phyloP scores from a whole-genome alignment of 2,888 invertebrate genomes.

The Zaprionus obscuricornis region DNA sequence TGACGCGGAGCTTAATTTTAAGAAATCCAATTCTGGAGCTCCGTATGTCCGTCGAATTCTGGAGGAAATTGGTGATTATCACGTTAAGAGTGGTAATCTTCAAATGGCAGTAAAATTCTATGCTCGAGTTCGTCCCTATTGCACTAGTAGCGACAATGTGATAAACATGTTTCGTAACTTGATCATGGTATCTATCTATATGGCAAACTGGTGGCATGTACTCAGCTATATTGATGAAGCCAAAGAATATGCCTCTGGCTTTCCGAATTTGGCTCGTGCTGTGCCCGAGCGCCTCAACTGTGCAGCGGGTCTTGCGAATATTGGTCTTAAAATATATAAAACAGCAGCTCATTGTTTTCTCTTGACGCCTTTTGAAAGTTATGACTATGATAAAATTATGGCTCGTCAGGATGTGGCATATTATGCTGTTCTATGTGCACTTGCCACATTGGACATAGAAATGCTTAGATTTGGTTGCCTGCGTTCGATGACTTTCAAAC shows the following conservation, averaged over 20 bases:
- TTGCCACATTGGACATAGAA: constrained; percentile 54
- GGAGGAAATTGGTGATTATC: constrained; percentile 67
- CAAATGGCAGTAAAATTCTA: constrained; percentile 60
- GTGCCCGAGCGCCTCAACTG: constrained; percentile 59
- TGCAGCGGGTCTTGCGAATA: constrained; percentile 59
- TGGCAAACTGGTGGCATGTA: constrained; percentile 70
- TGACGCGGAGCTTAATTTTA: constrained; percentile 61
- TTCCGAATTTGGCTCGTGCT: constrained; percentile 24
- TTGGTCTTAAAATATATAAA: constrained; percentile 59
- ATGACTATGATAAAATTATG: constrained; percentile 60
- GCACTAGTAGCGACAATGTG: constrained; percentile 63
- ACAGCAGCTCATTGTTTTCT: constrained; percentile 58
- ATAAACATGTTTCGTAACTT: constrained; percentile 60
- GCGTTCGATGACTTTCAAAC: constrained; percentile 45
- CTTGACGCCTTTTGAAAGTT: constrained; percentile 32
- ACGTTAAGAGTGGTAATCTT: constrained; percentile 62
- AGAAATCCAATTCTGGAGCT: constrained; percentile 62
- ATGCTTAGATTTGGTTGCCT: constrained; percentile 28
- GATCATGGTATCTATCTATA: constrained; percentile 63
- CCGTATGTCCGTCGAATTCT: constrained; percentile 56
- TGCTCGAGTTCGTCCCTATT: constrained; percentile 56
- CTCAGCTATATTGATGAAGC: constrained; percentile 64
- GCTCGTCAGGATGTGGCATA: constrained; percentile 54
- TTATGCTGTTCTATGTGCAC: constrained; percentile 52
- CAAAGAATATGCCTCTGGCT: constrained; percentile 57